Evolutionary conservation across 2,113 vertebrate species (phyloP), one percentile per base, ranked within the genome.

Genomic region (Zosterops hypoxanthus): DNA sequence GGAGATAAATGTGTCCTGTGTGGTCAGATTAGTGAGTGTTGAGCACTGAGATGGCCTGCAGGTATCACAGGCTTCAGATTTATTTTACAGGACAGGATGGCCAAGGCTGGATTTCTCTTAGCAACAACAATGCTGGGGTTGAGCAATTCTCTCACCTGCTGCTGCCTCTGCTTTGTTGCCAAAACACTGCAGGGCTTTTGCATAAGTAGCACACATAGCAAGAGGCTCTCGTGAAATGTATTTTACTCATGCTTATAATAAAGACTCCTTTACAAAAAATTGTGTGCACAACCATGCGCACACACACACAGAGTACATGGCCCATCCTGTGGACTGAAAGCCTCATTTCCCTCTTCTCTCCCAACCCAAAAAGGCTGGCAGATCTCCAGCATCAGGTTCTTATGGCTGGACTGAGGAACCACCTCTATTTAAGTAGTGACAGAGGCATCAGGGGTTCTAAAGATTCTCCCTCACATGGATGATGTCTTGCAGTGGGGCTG

Each of bases 131-230:
- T 56, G 71, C 39, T 80, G 68, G 42, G 42, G 42, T 86, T 87
- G 83, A 94, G 91, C 92, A 90, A 9, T 80, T 93, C 84, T 73
- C 88, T 92, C 85, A 96, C 59, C 75, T 94, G 66, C 82, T 93
- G 75, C 88, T 57, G 79, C 63, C 66, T 90, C 76, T 91, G 78
- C 68, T 77, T 70, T 56, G 55, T 52, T 61, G 84, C 70, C 79
- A 95, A 86, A 91, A 94, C 46, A 95, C 82, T 77, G 42, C 26
- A 52, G 60, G 36, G 39, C 64, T 84, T 86, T 71, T 77, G 59
- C 75, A 42, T 78, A 84, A 86, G 63, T 33, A 64, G 44, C 22
- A 94, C 15, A 55, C 29, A 39, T 15, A 88, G 71, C 34, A 85
- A 78, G 22, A 46, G 23, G 24, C 53, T 46, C 18, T 36, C 34